Evolutionary conservation across 2,888 invertebrate genomes (phyloP).

Genomic region (Epinotia brunnichana): DNA sequence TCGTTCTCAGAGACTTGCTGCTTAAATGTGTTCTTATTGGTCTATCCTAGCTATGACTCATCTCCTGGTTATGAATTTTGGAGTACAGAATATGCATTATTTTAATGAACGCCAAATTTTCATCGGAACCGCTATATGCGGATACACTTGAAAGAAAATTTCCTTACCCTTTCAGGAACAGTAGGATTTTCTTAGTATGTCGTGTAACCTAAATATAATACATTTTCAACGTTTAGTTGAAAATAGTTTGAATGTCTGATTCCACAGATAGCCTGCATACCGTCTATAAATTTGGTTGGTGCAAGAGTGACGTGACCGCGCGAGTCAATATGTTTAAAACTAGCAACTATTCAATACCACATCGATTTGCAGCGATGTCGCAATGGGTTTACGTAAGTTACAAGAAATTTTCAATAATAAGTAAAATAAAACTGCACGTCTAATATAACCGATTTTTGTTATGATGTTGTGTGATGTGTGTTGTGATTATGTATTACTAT

Average conservation of each 20-base stretch:
- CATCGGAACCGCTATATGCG: neutral
- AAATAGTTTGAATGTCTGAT: constrained; percentile 21
- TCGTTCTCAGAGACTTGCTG: too few species aligned
- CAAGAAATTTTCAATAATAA: neutral
- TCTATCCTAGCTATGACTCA: too few species aligned
- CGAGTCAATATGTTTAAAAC: constrained; percentile 50
- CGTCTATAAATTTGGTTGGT: constrained; percentile 68
- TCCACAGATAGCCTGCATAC: constrained; percentile 57
- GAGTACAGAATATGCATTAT: neutral
- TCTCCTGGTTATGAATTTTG: neutral
- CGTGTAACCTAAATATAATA: neutral
- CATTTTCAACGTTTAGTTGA: neutral
- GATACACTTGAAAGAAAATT: neutral
- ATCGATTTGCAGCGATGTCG: constrained; percentile 50
- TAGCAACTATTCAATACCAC: constrained; percentile 54
- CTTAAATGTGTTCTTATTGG: too few species aligned
- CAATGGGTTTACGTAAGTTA: constrained; percentile 64
- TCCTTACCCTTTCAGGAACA: neutral
- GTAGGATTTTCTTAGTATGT: neutral
- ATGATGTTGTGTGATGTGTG: too few species aligned
- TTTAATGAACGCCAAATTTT: neutral
- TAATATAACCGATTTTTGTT: too few species aligned
- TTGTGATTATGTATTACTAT: too few species aligned
- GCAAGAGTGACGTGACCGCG: constrained; percentile 56
- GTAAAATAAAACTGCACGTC: neutral